These are phyloP conservation scores for Pterois miles DNA, from an alignment of 2,797 vertebrate species.

Conservation along the genomic window DNA sequence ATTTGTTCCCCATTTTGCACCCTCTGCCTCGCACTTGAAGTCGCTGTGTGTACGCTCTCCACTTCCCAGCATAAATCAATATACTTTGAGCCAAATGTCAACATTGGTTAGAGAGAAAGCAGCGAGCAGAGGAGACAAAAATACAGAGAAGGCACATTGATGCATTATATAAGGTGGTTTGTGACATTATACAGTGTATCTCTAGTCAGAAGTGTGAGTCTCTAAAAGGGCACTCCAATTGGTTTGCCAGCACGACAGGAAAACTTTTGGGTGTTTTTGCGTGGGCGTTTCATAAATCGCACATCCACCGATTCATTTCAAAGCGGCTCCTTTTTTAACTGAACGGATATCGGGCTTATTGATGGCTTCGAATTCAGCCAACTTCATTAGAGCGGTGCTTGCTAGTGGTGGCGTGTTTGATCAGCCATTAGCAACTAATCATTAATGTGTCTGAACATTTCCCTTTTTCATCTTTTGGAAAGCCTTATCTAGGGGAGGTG, in stretches of 20 bases:
- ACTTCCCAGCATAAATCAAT: conserved; percentile 67
- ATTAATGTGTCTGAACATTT: conserved; percentile 69
- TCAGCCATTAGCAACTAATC: conserved; percentile 69
- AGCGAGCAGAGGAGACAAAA: conserved; percentile 54
- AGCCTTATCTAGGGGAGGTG: conserved; percentile 43
- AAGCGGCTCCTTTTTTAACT: neutral
- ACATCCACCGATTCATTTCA: neutral
- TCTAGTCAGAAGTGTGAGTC: conserved; percentile 67
- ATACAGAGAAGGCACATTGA: conserved; percentile 64
- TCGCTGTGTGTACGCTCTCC: conserved; percentile 33
- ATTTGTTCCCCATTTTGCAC: conserved; percentile 41
- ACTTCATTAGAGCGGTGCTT: conserved; percentile 60
- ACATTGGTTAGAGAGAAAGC: conserved; percentile 62
- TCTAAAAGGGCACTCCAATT: conserved; percentile 76
- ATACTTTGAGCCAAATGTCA: conserved; percentile 78
- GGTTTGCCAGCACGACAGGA: conserved; percentile 43
- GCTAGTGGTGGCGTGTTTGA: conserved; percentile 60
- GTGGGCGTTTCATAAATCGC: conserved; percentile 28
- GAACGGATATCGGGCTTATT: conserved; percentile 38
- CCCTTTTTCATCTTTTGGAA: conserved; percentile 59
- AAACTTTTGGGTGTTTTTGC: conserved; percentile 40
- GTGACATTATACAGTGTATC: conserved; percentile 74
- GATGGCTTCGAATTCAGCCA: conserved; percentile 50
- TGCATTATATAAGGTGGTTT: conserved; percentile 72
- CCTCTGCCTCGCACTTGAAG: conserved; percentile 31